A percentile compares a stretch with the other conserved stretches of the same genome.
Evolutionary conservation across 2,888 invertebrate species (phyloP).

Genomic region (Diogma glabrata): DNA sequence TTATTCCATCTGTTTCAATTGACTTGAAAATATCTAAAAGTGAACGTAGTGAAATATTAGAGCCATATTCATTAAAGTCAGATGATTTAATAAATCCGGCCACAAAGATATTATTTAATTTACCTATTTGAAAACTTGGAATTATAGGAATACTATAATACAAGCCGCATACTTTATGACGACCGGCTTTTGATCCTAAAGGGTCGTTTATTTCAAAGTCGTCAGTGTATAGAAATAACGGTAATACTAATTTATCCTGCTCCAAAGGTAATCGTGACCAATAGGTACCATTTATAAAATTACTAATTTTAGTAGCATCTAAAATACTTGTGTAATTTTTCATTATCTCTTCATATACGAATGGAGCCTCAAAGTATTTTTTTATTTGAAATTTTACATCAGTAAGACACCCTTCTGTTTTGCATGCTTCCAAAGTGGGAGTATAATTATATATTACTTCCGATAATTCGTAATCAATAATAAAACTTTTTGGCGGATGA

Average conservation of each 20-base stretch:
- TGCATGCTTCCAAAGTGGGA: neutral
- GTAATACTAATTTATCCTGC: neutral
- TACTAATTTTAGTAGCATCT: neutral
- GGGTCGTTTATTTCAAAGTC: neutral
- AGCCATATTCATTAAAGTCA: neutral
- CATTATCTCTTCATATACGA: neutral
- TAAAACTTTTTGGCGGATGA: neutral
- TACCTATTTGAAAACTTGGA: neutral
- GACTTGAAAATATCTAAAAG: neutral
- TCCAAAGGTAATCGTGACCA: neutral
- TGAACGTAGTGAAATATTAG: neutral
- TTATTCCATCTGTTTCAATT: neutral
- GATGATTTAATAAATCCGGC: neutral
- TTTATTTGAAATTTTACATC: neutral
- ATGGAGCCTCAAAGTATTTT: neutral
- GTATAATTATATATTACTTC: neutral
- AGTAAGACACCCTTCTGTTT: neutral
- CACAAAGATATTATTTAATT: neutral
- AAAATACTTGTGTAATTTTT: neutral
- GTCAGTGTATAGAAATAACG: neutral
- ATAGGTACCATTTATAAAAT: constrained; percentile 1
- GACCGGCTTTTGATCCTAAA: neutral
- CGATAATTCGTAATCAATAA: neutral
- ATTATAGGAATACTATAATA: neutral
- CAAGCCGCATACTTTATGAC: neutral